These are phyloP conservation scores for Xerus inauris DNA, from an alignment of 2,113 vertebrate species.

Conservation along the genomic window DNA sequence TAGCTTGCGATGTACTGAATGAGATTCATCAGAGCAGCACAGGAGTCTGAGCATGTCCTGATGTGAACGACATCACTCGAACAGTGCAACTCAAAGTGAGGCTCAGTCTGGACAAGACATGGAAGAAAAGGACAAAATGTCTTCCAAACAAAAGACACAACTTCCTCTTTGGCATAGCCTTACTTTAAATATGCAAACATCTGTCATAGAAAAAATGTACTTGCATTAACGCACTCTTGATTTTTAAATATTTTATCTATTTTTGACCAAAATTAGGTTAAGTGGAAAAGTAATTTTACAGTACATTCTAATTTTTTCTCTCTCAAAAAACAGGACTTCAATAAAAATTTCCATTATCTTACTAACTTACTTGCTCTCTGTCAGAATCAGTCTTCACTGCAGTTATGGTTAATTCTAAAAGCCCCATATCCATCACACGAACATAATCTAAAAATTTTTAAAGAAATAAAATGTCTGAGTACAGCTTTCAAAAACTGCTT, in stretches of 20 bases:
- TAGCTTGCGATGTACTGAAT: constrained; percentile 99
- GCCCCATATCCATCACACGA: constrained; percentile 97
- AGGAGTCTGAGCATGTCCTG: constrained; percentile 96
- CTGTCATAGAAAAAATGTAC: neutral
- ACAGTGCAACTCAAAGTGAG: constrained; percentile 96
- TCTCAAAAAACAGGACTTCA: neutral
- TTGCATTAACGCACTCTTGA: neutral
- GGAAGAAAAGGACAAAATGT: neutral
- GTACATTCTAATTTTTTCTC: neutral
- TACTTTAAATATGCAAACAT: neutral
- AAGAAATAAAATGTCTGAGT: constrained; percentile 22
- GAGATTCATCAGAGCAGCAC: constrained; percentile 98
- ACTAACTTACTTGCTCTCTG: constrained; percentile 90
- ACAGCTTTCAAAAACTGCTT: constrained; percentile 23
- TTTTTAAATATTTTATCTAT: constrained; percentile 32
- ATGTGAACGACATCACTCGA: constrained; percentile 98
- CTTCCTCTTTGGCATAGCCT: neutral
- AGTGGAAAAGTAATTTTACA: neutral
- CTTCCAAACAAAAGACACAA: neutral
- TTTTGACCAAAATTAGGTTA: constrained; percentile 39
- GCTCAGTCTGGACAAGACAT: constrained; percentile 86
- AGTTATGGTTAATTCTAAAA: constrained; percentile 96
- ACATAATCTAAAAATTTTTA: constrained; percentile 92
- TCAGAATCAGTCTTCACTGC: constrained; percentile 92
- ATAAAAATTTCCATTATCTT: constrained; percentile 40